phyloP scores from a whole-genome alignment of 2,113 vertebrate species.

The Ochotona curzoniae region DNA sequence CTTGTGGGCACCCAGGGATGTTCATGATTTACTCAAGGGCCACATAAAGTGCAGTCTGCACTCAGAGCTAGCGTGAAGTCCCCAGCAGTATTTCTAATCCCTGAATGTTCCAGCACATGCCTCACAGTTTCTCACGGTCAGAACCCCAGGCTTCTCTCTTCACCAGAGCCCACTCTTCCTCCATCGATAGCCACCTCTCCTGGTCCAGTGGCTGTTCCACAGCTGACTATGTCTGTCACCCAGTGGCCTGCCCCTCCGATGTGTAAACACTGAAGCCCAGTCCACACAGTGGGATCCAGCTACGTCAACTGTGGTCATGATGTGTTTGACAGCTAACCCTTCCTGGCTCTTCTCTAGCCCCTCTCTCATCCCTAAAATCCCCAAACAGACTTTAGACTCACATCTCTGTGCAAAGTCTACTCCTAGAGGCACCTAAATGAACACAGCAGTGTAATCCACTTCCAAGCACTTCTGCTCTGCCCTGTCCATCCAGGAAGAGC shows the following conservation, averaged over 20 bases:
- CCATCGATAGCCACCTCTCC: background rate
- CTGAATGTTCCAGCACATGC: fast-evolving
- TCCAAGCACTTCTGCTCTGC: too few relatives aligned
- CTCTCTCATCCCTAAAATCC: background rate
- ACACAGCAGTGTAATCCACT: too few relatives aligned
- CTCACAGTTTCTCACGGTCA: too few relatives aligned
- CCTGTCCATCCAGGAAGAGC: background rate
- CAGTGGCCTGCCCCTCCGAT: fast-evolving
- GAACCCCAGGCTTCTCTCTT: background rate
- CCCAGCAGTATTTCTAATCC: too few relatives aligned
- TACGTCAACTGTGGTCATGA: background rate
- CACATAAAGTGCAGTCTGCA: background rate
- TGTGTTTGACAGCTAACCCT: background rate
- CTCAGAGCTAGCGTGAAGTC: background rate
- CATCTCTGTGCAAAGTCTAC: background rate
- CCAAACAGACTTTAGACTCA: background rate
- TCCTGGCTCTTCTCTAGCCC: background rate
- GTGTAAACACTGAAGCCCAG: fast-evolving
- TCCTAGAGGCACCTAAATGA: background rate
- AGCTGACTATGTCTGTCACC: fast-evolving
- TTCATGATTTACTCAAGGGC: background rate
- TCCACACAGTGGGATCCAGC: background rate
- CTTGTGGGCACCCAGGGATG: background rate
- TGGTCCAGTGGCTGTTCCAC: fast-evolving
- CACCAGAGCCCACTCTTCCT: background rate